Conservation (phyloP, 2,113 vertebrate species). For the Poicephalus meyeri region DNA sequence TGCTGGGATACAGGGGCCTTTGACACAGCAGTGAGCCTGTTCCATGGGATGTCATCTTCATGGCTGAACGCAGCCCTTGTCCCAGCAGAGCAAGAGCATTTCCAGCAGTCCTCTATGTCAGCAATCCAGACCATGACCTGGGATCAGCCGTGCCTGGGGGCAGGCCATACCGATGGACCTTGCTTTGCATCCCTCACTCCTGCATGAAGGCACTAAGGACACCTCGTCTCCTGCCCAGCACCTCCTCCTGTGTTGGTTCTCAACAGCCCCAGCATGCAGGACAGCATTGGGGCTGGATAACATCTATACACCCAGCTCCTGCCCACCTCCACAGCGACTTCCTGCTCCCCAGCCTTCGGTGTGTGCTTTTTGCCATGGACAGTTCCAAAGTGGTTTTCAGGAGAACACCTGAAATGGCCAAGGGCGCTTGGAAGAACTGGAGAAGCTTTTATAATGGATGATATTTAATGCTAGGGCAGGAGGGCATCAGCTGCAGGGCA, state of each 20-base stretch:
- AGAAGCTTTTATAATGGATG: background rate
- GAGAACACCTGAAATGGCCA: background rate
- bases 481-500: background rate
- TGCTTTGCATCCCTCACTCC: background rate
- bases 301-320: background rate
- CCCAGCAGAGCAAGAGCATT: background rate
- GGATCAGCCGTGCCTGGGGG: accelerated
- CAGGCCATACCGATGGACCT: background rate
- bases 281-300: background rate
- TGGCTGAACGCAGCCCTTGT: background rate
- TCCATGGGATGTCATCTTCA: background rate
- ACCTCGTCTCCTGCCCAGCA: background rate
- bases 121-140: accelerated
- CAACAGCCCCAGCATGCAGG: background rate
- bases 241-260: accelerated
- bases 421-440: background rate
- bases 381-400: background rate
- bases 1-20: background rate
- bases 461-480: background rate
- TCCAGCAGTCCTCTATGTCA: background rate
- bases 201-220: background rate
- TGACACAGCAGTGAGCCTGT: background rate
- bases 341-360: background rate
- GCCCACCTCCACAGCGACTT: background rate
- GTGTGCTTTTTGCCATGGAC: background rate